A percentile compares a stretch with the other conserved stretches of the same genome.
phyloP scores from a whole-genome alignment of 2,888 invertebrate species.

The Noctua janthina region DNA sequence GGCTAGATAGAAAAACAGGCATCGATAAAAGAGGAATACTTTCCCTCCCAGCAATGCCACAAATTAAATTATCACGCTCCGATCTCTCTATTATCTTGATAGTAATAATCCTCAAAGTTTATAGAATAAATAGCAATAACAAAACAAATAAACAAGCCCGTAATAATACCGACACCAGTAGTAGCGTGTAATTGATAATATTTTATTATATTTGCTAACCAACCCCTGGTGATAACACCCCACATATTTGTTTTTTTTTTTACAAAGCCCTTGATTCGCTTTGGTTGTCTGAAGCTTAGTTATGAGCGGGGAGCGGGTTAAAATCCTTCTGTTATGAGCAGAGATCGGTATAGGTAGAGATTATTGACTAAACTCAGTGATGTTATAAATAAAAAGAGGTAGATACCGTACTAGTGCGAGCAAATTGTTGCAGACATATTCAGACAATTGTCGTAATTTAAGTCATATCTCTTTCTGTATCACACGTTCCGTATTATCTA shows the following conservation, averaged over 20 bases:
- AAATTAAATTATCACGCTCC: constrained; percentile 22
- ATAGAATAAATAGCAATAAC: constrained; percentile 56
- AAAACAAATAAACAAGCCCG: constrained; percentile 61
- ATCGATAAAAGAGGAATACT: neutral
- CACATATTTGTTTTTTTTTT: constrained; percentile 77
- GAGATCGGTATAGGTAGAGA: neutral
- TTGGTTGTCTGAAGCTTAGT: constrained; percentile 25
- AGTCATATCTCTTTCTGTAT: too few relatives aligned
- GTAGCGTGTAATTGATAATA: constrained; percentile 85
- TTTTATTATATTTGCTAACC: constrained; percentile 84
- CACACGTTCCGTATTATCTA: too few relatives aligned
- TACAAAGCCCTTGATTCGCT: constrained; percentile 68
- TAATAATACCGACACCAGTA: constrained; percentile 69
- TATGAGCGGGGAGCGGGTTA: constrained; percentile 45
- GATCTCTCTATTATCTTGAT: constrained; percentile 24
- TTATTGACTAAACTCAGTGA: too few relatives aligned
- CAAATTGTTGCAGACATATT: too few relatives aligned
- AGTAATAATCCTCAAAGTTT: constrained; percentile 29
- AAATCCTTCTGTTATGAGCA: neutral
- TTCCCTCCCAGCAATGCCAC: neutral
- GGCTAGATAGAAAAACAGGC: neutral
- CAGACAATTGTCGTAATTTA: too few relatives aligned
- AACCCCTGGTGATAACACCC: constrained; percentile 79
- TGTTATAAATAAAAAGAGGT: too few relatives aligned
- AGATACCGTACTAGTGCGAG: too few relatives aligned